Evolutionary conservation across 2,113 vertebrate species (phyloP).

Genomic region (Aptenodytes forsteri): DNA sequence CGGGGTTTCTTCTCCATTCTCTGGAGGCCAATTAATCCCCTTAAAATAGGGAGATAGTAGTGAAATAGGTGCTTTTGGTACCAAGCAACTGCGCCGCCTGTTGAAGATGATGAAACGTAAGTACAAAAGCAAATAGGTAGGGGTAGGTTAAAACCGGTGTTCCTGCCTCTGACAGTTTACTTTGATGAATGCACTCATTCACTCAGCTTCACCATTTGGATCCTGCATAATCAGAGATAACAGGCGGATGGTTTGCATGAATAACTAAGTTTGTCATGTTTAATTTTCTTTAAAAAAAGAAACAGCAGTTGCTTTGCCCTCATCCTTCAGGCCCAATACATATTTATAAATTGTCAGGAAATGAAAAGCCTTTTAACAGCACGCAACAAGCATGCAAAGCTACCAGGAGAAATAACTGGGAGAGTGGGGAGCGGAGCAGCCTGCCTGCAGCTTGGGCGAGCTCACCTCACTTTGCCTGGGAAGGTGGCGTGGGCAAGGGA

Average conservation of each 20-base stretch:
- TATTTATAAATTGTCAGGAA: constrained; percentile 75
- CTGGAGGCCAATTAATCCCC: constrained; percentile 73
- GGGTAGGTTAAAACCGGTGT: constrained; percentile 47
- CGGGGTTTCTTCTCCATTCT: constrained; percentile 38
- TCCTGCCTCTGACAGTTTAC: constrained; percentile 51
- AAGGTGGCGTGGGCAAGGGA: not conserved
- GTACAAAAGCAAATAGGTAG: constrained; percentile 51
- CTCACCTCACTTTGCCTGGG: not conserved
- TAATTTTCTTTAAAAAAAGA: constrained; percentile 76
- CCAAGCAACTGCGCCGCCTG: constrained; percentile 14
- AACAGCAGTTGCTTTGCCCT: constrained; percentile 64
- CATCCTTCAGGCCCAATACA: constrained; percentile 65
- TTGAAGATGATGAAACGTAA: not conserved
- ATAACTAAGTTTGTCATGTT: constrained; percentile 79
- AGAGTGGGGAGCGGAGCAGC: not conserved
- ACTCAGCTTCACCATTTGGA: constrained; percentile 70
- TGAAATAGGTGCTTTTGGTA: constrained; percentile 22
- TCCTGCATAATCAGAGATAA: constrained; percentile 75
- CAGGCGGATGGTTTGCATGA: constrained; percentile 76
- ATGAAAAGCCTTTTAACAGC: constrained; percentile 56
- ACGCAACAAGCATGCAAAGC: constrained; percentile 44
- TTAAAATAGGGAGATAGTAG: constrained; percentile 45
- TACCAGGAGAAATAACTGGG: not conserved
- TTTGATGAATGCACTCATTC: constrained; percentile 73
- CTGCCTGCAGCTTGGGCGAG: not conserved